A percentile compares a stretch with the other conserved stretches of the same genome.
These are phyloP conservation scores for Pachyuromys duprasi DNA, from an alignment of 2,797 vertebrate species.

Conservation along the genomic window DNA sequence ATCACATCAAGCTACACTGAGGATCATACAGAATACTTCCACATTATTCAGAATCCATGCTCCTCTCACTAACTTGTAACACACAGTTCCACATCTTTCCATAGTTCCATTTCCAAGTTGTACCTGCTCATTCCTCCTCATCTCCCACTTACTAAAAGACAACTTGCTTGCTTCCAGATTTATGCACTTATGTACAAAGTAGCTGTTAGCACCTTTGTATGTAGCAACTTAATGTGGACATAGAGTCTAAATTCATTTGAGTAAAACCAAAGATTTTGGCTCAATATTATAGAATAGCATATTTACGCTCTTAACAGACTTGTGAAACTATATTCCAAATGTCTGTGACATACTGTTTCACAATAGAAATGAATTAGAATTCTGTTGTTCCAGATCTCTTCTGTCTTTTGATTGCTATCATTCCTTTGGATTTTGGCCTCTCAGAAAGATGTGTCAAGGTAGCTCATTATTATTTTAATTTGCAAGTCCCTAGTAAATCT, in stretches of 20 bases:
- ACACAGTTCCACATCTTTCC: background rate
- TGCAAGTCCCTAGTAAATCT: background rate
- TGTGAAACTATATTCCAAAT: background rate
- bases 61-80: background rate
- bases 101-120: background rate
- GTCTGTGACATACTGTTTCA: background rate
- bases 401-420: background rate
- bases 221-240: background rate
- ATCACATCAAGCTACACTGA: background rate
- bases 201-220: background rate
- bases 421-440: background rate
- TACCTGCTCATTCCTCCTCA: background rate
- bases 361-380: background rate
- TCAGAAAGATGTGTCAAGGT: background rate
- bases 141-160: background rate
- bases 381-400: background rate
- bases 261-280: background rate
- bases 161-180: background rate
- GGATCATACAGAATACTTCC: background rate
- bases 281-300: background rate
- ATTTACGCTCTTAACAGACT: background rate
- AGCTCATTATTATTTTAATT: background rate
- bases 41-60: background rate
- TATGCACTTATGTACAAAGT: background rate
- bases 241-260: slow-evolving; percentile 13